Conservation (phyloP, 1,140 invertebrate species). For the Pristionchus pacificus region DNA sequence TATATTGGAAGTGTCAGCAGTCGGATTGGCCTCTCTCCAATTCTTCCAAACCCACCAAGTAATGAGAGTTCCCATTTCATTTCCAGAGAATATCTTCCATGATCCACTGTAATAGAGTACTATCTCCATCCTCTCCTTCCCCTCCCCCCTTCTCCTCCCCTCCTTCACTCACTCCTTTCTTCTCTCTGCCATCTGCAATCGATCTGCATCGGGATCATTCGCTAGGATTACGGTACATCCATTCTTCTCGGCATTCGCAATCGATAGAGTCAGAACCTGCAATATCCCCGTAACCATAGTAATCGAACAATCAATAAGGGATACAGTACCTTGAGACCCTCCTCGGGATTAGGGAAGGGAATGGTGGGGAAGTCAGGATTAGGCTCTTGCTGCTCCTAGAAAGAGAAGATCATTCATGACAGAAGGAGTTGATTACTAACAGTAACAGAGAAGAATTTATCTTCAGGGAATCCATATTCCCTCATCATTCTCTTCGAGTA, state of each 20-base stretch:
- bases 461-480: constrained; percentile 68
- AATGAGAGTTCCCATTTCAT: constrained; percentile 88
- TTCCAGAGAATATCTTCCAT: constrained; percentile 91
- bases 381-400: constrained; percentile 66
- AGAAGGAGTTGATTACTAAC: no score
- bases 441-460: constrained; percentile 70
- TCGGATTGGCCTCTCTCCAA: constrained; percentile 58
- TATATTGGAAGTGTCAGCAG: constrained; percentile 43
- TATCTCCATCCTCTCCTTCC: not conserved
- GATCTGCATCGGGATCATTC: constrained; percentile 97
- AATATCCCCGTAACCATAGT: not conserved
- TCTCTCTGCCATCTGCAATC: constrained; percentile 82
- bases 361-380: constrained; percentile 96
- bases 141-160: not conserved
- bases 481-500: constrained; percentile 75
- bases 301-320: not conserved
- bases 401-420: not conserved
- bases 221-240: constrained; percentile 77
- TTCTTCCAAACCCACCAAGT: constrained; percentile 83
- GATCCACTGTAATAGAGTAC: constrained; percentile 63
- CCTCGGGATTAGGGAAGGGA: constrained; percentile 95
- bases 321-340: constrained; percentile 73
- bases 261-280: constrained; percentile 70
- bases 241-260: constrained; percentile 74
- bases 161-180: constrained; percentile 38